Conservation (phyloP, 2,888 invertebrate species). For the Marronus borbonicus region DNA sequence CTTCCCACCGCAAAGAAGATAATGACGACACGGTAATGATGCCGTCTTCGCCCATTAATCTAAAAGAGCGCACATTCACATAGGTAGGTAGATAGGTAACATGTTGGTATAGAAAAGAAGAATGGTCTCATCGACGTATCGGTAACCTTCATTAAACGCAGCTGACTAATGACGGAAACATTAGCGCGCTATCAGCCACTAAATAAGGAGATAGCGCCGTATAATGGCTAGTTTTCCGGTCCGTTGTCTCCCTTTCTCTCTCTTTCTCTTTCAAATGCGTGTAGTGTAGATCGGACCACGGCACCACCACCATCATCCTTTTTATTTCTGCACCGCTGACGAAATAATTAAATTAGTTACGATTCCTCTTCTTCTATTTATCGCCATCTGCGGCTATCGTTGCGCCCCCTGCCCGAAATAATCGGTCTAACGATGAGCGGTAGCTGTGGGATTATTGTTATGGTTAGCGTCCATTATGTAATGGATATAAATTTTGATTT, state of each 20-base stretch:
- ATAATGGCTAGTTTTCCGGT: conserved; percentile 68
- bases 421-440: conserved; percentile 4
- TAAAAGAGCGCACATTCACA: conserved; percentile 1
- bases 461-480: conserved; percentile 17
- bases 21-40: background rate
- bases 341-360: conserved; percentile 48
- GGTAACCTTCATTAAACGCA: conserved; percentile 70
- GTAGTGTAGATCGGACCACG: conserved; percentile 42
- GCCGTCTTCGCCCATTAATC: no score
- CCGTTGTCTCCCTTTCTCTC: conserved; percentile 59
- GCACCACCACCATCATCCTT: conserved; percentile 55
- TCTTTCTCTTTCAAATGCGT: no score
- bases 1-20: background rate
- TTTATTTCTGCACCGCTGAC: conserved; percentile 50
- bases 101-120: conserved; percentile 31
- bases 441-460: conserved; percentile 3
- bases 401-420: conserved; percentile 1
- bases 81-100: background rate
- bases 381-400: conserved; percentile 22
- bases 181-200: conserved; percentile 68
- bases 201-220: conserved; percentile 68
- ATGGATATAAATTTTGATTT: conserved; percentile 33
- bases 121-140: conserved; percentile 66
- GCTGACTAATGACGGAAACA: conserved; percentile 71
- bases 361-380: conserved; percentile 31